Base-by-base conservation (phyloP, 37 sponge, comb jelly and placozoan species). In the Crambe crambe region DNA sequence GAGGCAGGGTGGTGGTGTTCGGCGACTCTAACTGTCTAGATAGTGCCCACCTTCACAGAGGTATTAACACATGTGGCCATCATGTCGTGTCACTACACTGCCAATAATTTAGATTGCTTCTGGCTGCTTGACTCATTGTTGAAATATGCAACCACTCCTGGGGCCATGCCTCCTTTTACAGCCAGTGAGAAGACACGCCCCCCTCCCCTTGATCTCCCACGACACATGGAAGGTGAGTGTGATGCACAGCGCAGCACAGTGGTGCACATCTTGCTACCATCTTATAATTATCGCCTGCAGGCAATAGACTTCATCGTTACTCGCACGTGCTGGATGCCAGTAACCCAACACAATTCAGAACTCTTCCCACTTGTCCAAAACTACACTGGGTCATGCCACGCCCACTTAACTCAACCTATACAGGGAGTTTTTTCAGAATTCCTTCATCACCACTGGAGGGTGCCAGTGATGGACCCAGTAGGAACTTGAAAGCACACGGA, bases 1-100 rank as follows among this genome's bases (percentile, higher is more conserved):
- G 94, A 8, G 97, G 99, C 0, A 77, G 91, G 18, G 69, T 99
- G 30, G 93, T 75, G 1, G 84, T 90, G 26, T 99, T 83, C 64
- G 97, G 97, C 20, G 99, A 99, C 83, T 97, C 97, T 21, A 94
- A 94, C 87, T 99, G 99, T 83, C 73, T 99, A 34, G 99, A 99
- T 74, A 88, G 86, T 65, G 90, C 93, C 42, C 96, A 97, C 93
- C 47, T 89, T 58, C 92, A 86, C 42, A 82, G 68, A 71, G 89
- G 94, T 93, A 58, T 31, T 34, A 42, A 26, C 25, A 58, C 21
- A 65, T 32, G n/a, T n/a, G n/a, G n/a, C n/a, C n/a, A 31, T 32
- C 5, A 22, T 37, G 29, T 5, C 15, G 63, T 56, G 22, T 9
- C 57, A 74, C 56, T 36, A 29, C 10, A 92, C 51, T 47, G 6